Evolutionary conservation across 2,113 vertebrate genomes (phyloP).

Genomic region (Sturnus vulgaris): DNA sequence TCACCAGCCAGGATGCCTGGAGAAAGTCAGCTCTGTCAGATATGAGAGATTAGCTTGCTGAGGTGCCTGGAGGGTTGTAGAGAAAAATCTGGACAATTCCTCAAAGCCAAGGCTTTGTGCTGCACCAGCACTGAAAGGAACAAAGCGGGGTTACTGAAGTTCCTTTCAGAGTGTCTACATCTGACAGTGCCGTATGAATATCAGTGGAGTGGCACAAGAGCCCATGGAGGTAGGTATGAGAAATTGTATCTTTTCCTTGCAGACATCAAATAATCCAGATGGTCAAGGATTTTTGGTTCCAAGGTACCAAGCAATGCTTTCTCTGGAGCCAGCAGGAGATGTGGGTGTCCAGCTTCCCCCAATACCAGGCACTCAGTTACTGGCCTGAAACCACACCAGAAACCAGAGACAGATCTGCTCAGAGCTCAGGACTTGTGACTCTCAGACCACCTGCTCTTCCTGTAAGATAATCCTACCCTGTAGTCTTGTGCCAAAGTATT

Average conservation of each 20-base stretch:
- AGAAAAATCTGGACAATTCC: constrained; percentile 30
- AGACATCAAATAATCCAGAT: neutral
- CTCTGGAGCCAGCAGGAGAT: neutral
- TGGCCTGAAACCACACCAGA: neutral
- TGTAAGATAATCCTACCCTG: neutral
- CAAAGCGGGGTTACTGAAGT: rapidly evolving
- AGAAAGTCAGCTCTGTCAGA: constrained; percentile 12
- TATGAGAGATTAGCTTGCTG: neutral
- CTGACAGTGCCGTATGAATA: neutral
- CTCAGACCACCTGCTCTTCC: neutral
- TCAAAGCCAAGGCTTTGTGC: constrained; percentile 31
- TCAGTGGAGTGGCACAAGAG: neutral
- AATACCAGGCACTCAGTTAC: neutral
- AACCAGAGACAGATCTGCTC: neutral
- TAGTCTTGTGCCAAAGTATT: neutral
- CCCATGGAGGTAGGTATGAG: neutral
- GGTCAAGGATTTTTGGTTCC: neutral
- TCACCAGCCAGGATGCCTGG: neutral
- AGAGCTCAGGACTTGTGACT: neutral
- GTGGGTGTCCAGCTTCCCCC: neutral
- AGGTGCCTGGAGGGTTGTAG: neutral
- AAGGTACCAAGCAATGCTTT: neutral
- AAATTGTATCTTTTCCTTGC: neutral
- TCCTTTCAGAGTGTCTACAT: neutral
- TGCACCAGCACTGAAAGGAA: neutral